These are phyloP conservation scores for Parazoanthus atlanticus DNA, from an alignment of 92 coral and sea anemone genomes.

Conservation along the genomic window DNA sequence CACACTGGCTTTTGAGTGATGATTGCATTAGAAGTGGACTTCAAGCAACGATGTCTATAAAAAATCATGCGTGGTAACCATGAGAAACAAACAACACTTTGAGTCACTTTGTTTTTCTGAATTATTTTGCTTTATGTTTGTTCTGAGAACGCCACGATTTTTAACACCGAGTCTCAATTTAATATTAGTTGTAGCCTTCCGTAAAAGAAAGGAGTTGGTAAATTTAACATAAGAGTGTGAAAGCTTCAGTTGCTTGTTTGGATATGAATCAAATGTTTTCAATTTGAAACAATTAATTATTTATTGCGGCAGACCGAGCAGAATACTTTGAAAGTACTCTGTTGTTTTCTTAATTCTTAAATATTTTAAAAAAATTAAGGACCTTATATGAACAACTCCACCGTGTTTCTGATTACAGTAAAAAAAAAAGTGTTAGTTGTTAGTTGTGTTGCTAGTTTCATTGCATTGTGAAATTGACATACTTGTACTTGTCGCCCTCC, in stretches of 20 bases:
- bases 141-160: background rate
- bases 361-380: too few species aligned
- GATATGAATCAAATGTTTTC: background rate
- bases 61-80: background rate
- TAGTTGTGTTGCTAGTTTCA: too few species aligned
- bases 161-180: background rate
- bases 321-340: too few species aligned
- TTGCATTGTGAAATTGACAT: too few species aligned
- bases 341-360: background rate
- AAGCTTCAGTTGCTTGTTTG: background rate
- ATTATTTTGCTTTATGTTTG: background rate
- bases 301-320: background rate
- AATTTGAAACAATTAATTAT: slow-evolving; percentile 2
- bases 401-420: too few species aligned
- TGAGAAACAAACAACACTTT: background rate
- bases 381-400: too few species aligned
- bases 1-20: slow-evolving; percentile 24
- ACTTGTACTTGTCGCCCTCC: too few species aligned
- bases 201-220: background rate
- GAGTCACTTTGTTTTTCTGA: background rate
- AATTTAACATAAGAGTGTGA: background rate
- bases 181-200: background rate
- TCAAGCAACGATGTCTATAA: background rate
- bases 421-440: too few species aligned
- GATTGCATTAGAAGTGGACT: background rate